Evolutionary conservation across 2,888 invertebrate species (phyloP).

Genomic region (Tillus elongatus): DNA sequence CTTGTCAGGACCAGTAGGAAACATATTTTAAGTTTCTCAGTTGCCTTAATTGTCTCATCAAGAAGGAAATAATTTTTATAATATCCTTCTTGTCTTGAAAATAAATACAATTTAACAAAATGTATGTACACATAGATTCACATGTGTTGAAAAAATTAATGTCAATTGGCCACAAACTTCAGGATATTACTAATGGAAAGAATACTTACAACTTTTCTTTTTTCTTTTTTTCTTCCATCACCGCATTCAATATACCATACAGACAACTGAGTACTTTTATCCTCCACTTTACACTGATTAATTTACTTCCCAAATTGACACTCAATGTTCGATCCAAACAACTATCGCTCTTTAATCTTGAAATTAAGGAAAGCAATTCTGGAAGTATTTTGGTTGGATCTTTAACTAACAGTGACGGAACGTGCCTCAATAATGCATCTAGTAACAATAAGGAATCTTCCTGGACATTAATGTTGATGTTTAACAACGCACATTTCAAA

Average conservation of each 20-base stretch:
- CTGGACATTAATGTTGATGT: slow-evolving; percentile 70
- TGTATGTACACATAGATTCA: too few relatives aligned
- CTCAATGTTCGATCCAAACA: slow-evolving; percentile 59
- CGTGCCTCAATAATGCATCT: slow-evolving; percentile 62
- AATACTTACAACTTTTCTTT: slow-evolving; percentile 1
- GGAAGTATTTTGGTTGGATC: slow-evolving; percentile 64
- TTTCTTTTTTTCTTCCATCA: slow-evolving; percentile 10
- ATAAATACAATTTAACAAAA: too few relatives aligned
- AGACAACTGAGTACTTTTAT: slow-evolving; percentile 64
- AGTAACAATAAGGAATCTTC: slow-evolving; percentile 74
- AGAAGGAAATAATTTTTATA: too few relatives aligned
- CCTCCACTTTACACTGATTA: slow-evolving; percentile 71
- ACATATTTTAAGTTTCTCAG: too few relatives aligned
- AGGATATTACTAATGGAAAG: too few relatives aligned
- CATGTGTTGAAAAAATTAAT: too few relatives aligned
- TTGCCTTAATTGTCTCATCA: too few relatives aligned
- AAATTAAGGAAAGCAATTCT: slow-evolving; percentile 79
- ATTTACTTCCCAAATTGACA: slow-evolving; percentile 60
- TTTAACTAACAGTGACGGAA: slow-evolving; percentile 55
- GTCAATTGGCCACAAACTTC: too few relatives aligned
- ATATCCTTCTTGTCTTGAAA: too few relatives aligned
- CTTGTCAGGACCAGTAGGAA: too few relatives aligned
- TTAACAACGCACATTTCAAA: slow-evolving; percentile 82
- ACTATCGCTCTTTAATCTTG: slow-evolving; percentile 56
- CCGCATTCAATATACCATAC: slow-evolving; percentile 49